Conservation (phyloP, 2,113 vertebrate genomes). For the Poicephalus meyeri region DNA sequence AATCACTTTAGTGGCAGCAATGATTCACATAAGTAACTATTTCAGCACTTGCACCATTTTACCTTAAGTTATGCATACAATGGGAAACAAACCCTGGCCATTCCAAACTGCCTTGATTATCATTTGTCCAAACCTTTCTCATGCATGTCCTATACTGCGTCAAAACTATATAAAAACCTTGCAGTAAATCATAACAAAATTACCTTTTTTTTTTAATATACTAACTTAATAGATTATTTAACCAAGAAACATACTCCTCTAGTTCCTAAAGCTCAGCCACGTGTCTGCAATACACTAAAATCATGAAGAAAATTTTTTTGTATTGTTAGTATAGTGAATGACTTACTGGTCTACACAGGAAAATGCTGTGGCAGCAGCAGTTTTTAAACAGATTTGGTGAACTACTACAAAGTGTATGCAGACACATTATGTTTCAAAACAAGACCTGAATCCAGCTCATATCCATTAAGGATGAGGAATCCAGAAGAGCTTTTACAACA, state of each 20-base stretch:
- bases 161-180: background rate
- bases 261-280: background rate
- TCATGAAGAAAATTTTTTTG: background rate
- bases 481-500: background rate
- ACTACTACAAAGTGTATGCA: background rate
- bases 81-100: background rate
- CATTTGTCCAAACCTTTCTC: background rate
- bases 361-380: background rate
- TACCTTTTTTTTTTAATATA: background rate
- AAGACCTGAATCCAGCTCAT: background rate
- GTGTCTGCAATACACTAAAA: background rate
- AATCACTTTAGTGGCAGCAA: background rate
- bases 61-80: background rate
- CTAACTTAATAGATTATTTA: background rate
- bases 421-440: background rate
- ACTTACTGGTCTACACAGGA: background rate
- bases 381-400: background rate
- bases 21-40: background rate
- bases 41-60: background rate
- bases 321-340: background rate
- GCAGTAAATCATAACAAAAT: background rate
- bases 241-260: background rate
- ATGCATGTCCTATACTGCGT: background rate
- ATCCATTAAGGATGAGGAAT: background rate
- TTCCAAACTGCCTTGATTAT: background rate